Evolutionary conservation across 2,113 vertebrate species (phyloP).

Genomic region (Pterophyllum scalare): DNA sequence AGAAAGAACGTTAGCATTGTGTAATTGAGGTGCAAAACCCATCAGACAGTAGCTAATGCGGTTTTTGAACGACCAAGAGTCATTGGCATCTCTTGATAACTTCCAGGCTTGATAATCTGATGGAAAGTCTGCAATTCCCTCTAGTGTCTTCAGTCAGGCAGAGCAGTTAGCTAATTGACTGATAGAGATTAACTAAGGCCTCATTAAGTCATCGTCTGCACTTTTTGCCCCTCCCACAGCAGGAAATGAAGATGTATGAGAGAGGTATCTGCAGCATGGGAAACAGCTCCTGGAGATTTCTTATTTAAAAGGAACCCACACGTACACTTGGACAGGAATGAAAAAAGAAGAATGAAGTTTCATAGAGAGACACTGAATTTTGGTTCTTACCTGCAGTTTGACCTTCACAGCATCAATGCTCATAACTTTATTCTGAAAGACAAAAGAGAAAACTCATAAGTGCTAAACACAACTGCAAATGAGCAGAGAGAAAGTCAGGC

Average conservation of each 20-base stretch:
- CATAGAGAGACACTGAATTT: background rate
- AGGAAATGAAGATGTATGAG: constrained; percentile 40
- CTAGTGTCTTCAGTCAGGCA: constrained; percentile 45
- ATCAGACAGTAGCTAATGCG: constrained; percentile 41
- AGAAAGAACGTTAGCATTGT: background rate
- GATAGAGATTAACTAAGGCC: constrained; percentile 58
- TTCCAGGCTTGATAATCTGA: constrained; percentile 29
- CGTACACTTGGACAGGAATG: background rate
- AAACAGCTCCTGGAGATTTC: constrained; percentile 8
- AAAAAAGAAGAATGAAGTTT: background rate
- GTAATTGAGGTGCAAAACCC: constrained; percentile 24
- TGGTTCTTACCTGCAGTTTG: constrained; percentile 88
- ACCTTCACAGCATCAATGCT: constrained; percentile 90
- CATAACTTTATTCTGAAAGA: constrained; percentile 95
- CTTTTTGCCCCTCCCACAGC: constrained; percentile 15
- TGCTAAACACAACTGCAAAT: background rate
- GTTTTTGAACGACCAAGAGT: background rate
- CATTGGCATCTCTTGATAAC: constrained; percentile 35
- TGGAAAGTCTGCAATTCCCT: constrained; percentile 43
- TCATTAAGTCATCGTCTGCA: constrained; percentile 53
- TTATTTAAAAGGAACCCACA: background rate
- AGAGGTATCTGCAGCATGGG: constrained; percentile 9
- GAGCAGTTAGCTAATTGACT: constrained; percentile 59
- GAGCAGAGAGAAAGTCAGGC: background rate
- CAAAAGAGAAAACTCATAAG: constrained; percentile 32